These are phyloP conservation scores for Eulemur rufifrons DNA, from an alignment of 2,113 vertebrate genomes.

Conservation along the genomic window DNA sequence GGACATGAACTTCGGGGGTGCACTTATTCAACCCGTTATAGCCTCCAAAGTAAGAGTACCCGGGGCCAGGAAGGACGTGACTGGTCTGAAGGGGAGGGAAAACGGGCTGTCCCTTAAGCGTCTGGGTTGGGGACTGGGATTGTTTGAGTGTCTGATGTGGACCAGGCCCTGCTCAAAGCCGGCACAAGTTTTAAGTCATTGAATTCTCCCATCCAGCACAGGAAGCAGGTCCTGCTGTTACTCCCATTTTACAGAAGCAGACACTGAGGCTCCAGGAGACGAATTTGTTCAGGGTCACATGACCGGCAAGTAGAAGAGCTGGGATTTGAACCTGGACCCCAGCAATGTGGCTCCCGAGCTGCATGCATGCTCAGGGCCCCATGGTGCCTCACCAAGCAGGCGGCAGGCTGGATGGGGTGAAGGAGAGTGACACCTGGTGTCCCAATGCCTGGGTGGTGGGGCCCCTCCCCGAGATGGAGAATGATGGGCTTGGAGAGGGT, in stretches of 20 bases:
- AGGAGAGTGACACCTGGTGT: neutral
- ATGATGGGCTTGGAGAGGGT: neutral
- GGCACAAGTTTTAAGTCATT: neutral
- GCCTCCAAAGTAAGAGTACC: neutral
- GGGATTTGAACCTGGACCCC: neutral
- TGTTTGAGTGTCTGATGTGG: neutral
- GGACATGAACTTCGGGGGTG: neutral
- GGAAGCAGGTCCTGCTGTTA: neutral
- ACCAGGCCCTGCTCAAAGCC: neutral
- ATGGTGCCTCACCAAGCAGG: neutral
- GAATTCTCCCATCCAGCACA: no score
- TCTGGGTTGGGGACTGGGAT: neutral
- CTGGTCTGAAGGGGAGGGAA: neutral
- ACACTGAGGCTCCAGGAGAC: neutral
- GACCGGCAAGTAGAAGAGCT: neutral
- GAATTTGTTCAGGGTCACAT: neutral
- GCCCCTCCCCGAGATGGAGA: neutral
- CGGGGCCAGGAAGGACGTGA: neutral
- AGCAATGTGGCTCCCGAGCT: neutral
- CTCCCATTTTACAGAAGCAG: neutral
- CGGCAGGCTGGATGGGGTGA: neutral
- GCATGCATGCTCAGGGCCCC: neutral
- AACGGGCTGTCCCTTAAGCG: neutral
- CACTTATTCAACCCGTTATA: neutral
- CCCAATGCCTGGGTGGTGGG: neutral